Conservation (phyloP, 2,797 vertebrate species). For the Coluber constrictor region DNA sequence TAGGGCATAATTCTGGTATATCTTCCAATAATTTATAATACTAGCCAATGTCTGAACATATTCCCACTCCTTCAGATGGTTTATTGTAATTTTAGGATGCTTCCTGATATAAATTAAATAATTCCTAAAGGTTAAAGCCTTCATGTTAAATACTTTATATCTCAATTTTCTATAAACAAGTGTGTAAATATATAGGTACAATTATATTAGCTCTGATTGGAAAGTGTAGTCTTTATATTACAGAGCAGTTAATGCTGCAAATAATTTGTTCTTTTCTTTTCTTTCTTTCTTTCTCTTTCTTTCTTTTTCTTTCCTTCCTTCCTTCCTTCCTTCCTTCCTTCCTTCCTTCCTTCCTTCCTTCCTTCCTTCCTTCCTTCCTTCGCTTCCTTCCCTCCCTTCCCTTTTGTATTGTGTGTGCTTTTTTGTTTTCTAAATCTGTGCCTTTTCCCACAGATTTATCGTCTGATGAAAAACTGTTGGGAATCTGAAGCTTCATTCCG, state of each 20-base stretch:
- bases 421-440: not conserved
- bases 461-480: slow-evolving; percentile 86
- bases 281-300: too few relatives aligned
- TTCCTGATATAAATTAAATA: not conserved
- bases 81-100: not conserved
- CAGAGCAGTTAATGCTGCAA: too few relatives aligned
- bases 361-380: too few relatives aligned
- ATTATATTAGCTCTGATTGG: not conserved
- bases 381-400: too few relatives aligned
- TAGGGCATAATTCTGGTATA: not conserved
- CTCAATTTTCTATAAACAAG: not conserved
- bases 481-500: slow-evolving; percentile 73
- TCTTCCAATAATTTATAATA: not conserved
- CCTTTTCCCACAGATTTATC: slow-evolving; percentile 60
- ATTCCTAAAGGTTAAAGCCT: not conserved
- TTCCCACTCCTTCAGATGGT: not conserved
- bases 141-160: not conserved
- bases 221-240: not conserved
- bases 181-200: not conserved
- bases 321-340: too few relatives aligned
- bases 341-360: too few relatives aligned
- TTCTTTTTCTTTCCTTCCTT: too few relatives aligned
- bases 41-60: not conserved
- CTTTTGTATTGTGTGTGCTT: not conserved
- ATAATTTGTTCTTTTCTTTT: not conserved